Evolutionary conservation across 2,888 invertebrate genomes (phyloP).

Genomic region (Drymonia ruficornis): DNA sequence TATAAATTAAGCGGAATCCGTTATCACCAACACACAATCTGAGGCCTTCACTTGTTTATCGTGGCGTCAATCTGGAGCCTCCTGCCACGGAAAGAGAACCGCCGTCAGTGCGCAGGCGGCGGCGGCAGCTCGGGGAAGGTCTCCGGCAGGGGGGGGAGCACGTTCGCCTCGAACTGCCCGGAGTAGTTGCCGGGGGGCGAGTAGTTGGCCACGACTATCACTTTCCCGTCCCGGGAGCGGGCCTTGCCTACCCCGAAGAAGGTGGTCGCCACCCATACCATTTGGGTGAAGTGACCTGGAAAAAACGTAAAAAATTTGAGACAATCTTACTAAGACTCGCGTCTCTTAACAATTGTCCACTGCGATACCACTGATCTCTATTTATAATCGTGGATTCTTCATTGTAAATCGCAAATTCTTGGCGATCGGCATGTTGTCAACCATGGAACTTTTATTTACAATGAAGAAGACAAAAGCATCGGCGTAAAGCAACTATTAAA

Average conservation of each 20-base stretch:
- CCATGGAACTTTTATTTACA: no score
- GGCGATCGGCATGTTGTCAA: no score
- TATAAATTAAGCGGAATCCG: no score
- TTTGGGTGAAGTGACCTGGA: constrained; percentile 93
- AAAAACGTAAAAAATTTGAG: neutral
- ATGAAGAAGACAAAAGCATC: no score
- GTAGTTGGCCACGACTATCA: constrained; percentile 94
- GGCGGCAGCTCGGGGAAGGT: constrained; percentile 75
- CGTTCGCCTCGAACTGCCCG: constrained; percentile 90
- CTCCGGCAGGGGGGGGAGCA: constrained; percentile 89
- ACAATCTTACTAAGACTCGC: no score
- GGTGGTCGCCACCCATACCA: constrained; percentile 92
- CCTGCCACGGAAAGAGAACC: constrained; percentile 75
- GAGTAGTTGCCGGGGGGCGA: constrained; percentile 91
- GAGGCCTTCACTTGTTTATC: constrained; percentile 40
- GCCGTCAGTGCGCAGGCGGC: constrained; percentile 70
- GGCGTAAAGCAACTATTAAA: no score
- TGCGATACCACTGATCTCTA: no score
- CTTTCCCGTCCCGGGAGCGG: constrained; percentile 89
- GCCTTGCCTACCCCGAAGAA: constrained; percentile 94
- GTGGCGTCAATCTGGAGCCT: constrained; percentile 72
- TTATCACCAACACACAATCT: no score
- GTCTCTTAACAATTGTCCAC: no score
- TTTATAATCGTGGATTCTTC: no score
- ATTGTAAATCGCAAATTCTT: no score